Evolutionary conservation across 2,888 invertebrate genomes (phyloP).

Genomic region (Steinernema carpocapsae): DNA sequence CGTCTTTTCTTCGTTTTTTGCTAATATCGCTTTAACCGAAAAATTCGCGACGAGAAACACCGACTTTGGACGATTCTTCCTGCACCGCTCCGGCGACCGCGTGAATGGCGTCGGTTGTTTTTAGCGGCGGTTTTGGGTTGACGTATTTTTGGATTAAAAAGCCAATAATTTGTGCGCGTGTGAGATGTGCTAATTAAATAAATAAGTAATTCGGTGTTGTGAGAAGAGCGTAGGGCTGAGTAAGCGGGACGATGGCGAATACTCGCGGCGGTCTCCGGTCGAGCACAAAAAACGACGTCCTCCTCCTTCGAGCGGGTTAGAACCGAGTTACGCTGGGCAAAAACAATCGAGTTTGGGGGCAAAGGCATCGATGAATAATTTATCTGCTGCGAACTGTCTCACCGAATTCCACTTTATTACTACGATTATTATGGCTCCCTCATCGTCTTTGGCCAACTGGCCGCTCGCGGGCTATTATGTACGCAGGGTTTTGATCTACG

Average conservation of each 20-base stretch:
- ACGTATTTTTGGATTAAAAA: no score
- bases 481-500: neutral
- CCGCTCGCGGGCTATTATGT: slow-evolving; percentile 3
- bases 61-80: no score
- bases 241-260: no score
- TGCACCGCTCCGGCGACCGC: no score
- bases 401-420: slow-evolving; percentile 26
- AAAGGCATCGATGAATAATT: slow-evolving; percentile 10
- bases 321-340: slow-evolving; percentile 16
- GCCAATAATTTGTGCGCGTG: no score
- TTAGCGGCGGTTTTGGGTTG: no score
- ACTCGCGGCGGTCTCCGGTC: no score
- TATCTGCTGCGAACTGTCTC: neutral
- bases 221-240: no score
- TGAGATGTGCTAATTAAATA: slow-evolving; percentile 1
- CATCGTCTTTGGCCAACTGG: neutral
- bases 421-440: slow-evolving; percentile 20
- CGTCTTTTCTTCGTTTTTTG: neutral
- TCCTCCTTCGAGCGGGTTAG: neutral
- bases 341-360: slow-evolving; percentile 24
- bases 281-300: no score
- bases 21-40: no score
- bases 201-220: neutral
- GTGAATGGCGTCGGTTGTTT: no score
- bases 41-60: no score